Percentiles rank a stretch among this genome's conserved stretches.
These are phyloP conservation scores for Ctenodactylus gundi DNA, from an alignment of 2,113 vertebrate genomes.

Conservation along the genomic window DNA sequence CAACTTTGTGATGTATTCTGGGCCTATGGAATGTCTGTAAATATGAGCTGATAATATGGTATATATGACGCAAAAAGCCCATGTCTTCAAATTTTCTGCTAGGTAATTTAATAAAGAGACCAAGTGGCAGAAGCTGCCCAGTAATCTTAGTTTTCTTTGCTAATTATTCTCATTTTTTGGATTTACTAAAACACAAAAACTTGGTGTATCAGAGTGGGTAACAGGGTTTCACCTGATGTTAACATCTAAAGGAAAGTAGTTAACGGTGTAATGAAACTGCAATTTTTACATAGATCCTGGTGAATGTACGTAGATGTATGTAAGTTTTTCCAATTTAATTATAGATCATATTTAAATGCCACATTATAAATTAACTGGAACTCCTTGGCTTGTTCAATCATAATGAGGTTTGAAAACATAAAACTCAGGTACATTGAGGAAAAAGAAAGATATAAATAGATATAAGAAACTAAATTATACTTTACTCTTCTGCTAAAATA, in stretches of 20 bases:
- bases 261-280: neutral
- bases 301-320: neutral
- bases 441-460: too few species aligned
- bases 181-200: slow-evolving; percentile 9
- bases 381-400: neutral
- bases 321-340: neutral
- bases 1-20: neutral
- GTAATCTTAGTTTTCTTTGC: neutral
- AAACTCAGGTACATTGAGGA: neutral
- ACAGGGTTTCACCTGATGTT: neutral
- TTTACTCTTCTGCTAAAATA: neutral
- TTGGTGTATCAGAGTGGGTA: neutral
- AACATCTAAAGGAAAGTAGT: neutral
- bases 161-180: neutral
- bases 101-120: neutral
- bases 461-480: neutral
- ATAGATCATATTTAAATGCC: neutral
- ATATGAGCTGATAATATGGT: neutral
- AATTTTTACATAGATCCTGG: neutral
- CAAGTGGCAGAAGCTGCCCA: neutral
- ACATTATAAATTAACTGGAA: neutral
- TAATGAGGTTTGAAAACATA: neutral
- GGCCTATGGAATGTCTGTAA: neutral
- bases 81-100: neutral
- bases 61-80: neutral